phyloP scores from a whole-genome alignment of 1,140 invertebrate species.

The Drosophila santomea region DNA sequence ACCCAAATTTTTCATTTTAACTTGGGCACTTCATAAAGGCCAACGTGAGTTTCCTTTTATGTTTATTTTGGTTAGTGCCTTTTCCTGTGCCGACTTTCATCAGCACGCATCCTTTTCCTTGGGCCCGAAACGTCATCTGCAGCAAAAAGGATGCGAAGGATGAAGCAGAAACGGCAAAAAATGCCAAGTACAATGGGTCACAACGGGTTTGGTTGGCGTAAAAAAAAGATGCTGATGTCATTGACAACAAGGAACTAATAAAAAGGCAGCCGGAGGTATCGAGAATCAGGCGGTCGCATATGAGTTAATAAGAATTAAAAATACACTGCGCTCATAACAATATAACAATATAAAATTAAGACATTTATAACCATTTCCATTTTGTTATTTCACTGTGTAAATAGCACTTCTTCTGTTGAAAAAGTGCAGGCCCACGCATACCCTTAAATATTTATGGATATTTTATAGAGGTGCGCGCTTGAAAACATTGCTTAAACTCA shows the following conservation, averaged over 20 bases:
- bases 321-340: constrained; percentile 26
- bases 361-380: not conserved
- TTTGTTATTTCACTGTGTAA: constrained; percentile 1
- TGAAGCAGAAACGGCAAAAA: constrained; percentile 6
- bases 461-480: constrained; percentile 9
- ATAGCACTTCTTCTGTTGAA: constrained; percentile 30
- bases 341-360: no score
- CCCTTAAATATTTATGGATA: constrained; percentile 46
- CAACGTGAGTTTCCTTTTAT: constrained; percentile 38
- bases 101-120: constrained; percentile 33
- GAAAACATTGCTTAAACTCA: constrained; percentile 14
- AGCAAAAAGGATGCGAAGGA: constrained; percentile 34
- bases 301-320: constrained; percentile 51
- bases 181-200: constrained; percentile 28
- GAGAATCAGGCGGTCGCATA: constrained; percentile 38
- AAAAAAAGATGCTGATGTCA: constrained; percentile 43
- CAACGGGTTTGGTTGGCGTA: constrained; percentile 1
- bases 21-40: constrained; percentile 26
- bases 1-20: constrained; percentile 8
- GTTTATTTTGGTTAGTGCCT: constrained; percentile 32
- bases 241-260: constrained; percentile 17
- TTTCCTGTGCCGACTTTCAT: constrained; percentile 10
- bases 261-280: not conserved
- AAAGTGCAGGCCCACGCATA: constrained; percentile 25
- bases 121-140: constrained; percentile 51